These are phyloP conservation scores for Drosophila peninsularis DNA, from an alignment of 2,888 invertebrate genomes.

Conservation along the genomic window DNA sequence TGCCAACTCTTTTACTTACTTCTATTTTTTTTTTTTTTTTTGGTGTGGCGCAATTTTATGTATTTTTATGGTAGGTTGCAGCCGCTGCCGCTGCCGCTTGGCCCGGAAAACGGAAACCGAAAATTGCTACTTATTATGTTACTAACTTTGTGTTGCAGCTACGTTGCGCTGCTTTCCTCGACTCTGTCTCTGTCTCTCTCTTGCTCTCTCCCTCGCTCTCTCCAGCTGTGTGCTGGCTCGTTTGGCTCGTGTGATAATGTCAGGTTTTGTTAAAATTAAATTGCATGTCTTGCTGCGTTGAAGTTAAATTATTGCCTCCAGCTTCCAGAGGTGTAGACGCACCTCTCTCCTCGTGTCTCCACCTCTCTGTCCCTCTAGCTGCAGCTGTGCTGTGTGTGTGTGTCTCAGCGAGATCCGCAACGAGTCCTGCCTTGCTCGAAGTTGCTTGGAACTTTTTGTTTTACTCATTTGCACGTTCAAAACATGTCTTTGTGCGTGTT, in stretches of 20 bases:
- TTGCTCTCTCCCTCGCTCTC: neutral
- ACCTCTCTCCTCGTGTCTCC: neutral
- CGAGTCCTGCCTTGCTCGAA: neutral
- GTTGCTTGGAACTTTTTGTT: neutral
- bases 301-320: constrained; percentile 75
- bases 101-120: constrained; percentile 79
- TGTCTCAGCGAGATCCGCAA: constrained; percentile 5
- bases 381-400: neutral
- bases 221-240: constrained; percentile 28
- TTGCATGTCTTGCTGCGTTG: constrained; percentile 79
- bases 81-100: constrained; percentile 70
- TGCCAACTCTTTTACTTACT: constrained; percentile 18
- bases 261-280: constrained; percentile 81
- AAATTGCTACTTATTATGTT: constrained; percentile 81
- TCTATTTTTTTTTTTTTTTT: constrained; percentile 10
- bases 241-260: constrained; percentile 79
- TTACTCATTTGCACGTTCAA: neutral
- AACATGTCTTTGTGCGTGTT: neutral
- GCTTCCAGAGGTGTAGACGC: constrained; percentile 40
- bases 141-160: constrained; percentile 76
- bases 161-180: constrained; percentile 26
- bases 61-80: constrained; percentile 78
- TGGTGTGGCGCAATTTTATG: constrained; percentile 73
- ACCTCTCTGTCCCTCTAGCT: neutral
- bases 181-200: neutral